phyloP scores from a whole-genome alignment of 2,797 vertebrate genomes.

The Chaunax sp. region DNA sequence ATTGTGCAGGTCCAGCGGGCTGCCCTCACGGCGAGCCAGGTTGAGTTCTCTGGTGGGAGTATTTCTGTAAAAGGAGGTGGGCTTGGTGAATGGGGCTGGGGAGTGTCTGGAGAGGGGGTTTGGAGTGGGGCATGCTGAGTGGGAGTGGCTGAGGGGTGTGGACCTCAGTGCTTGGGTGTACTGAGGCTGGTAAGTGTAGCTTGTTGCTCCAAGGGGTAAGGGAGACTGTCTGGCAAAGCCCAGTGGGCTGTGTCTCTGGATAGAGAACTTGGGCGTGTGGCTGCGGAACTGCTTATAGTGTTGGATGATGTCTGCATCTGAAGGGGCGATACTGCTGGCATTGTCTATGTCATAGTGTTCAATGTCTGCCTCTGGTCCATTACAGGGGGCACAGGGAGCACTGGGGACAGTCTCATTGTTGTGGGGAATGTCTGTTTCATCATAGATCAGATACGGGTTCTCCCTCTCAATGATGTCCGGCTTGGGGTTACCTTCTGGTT shows the following conservation, averaged over 20 bases:
- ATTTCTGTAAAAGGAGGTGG: constrained; percentile 92
- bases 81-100: constrained; percentile 94
- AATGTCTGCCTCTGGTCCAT: constrained; percentile 89
- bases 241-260: constrained; percentile 96
- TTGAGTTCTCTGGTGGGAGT: constrained; percentile 95
- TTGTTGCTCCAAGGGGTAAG: constrained; percentile 92
- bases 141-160: constrained; percentile 91
- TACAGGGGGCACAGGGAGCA: constrained; percentile 89
- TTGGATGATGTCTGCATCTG: constrained; percentile 96
- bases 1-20: constrained; percentile 88
- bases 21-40: constrained; percentile 91
- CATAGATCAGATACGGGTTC: constrained; percentile 97
- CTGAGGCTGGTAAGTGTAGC: constrained; percentile 93
- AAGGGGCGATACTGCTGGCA: constrained; percentile 97
- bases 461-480: constrained; percentile 98
- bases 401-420: constrained; percentile 90
- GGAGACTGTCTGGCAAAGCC: constrained; percentile 96
- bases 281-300: constrained; percentile 98
- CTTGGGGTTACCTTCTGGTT: constrained; percentile 97
- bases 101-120: constrained; percentile 94
- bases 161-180: constrained; percentile 91
- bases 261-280: constrained; percentile 96
- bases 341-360: constrained; percentile 99
- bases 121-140: constrained; percentile 91
- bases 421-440: constrained; percentile 93